Evolutionary conservation across 2,888 invertebrate genomes (phyloP), one percentile per base, ranked within the genome.

Genomic region (Callinectes sapidus): DNA sequence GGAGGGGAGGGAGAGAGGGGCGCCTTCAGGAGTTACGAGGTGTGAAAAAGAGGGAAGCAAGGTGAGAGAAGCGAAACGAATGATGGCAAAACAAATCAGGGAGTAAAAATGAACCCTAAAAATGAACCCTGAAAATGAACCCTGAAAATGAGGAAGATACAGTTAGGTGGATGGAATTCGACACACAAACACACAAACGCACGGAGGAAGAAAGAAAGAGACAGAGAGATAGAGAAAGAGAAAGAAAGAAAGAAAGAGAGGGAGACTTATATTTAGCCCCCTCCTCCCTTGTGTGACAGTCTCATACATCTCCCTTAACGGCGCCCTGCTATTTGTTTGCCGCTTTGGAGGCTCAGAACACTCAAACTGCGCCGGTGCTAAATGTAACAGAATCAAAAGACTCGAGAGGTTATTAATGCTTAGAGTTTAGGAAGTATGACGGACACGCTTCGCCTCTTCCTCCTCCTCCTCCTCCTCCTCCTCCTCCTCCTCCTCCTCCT

Each of bases 341-440:
- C 16, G 10, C 35, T 81, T 35, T 81, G 32, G 81, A 81, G 35
- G 32, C 32, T 81, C 16, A 81, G 32, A 81, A 81, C 28, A 81
- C 81, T 81, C 81, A 14, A 48, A 48, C 48, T 6, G 10, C 48
- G 35, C 28, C 81, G 10, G 10, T 35, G 81, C 81, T 32, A 35
- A 81, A 81, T 81, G 16, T 81, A 81, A 81, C 81, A 32, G 71
- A 23, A 81, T 81, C 81, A 81, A 81, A 81, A 81, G 81, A 81
- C 6, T 35, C 35, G 3, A 81, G 32, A 2, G 35, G 81, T 81
- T 32, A 81, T 81, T 81, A 35, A 81, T 32, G 81, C 35, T 16
- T 35, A 3, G 81, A 8, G 35, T 81, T 32, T 16, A 16, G 14
- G 32, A 81, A 35, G 32, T 81, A 35, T 81, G 81, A 81, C 32